Evolutionary conservation across 2,888 invertebrate genomes (phyloP).

Genomic region (Autographa pulchrina): DNA sequence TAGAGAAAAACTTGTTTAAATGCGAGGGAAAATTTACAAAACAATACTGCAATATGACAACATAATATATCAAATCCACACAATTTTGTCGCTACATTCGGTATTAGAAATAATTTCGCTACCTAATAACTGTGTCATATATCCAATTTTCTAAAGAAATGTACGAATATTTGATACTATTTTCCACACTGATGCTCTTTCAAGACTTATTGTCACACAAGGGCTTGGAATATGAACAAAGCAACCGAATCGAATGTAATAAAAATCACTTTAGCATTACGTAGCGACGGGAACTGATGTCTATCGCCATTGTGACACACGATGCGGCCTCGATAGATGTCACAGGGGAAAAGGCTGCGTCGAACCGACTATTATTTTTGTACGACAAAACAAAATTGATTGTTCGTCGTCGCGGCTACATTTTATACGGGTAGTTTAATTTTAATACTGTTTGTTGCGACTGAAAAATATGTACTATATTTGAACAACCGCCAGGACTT

Average conservation of each 20-base stretch:
- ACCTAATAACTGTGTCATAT: constrained; percentile 58
- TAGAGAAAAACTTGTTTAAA: neutral
- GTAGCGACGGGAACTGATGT: constrained; percentile 86
- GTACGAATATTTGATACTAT: constrained; percentile 71
- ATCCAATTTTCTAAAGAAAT: constrained; percentile 64
- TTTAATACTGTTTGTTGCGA: constrained; percentile 55
- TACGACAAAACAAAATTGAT: constrained; percentile 86
- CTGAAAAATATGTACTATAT: constrained; percentile 17
- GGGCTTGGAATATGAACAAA: constrained; percentile 83
- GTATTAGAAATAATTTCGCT: constrained; percentile 56
- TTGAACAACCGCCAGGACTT: constrained; percentile 30
- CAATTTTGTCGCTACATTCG: constrained; percentile 26
- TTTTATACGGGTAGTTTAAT: constrained; percentile 63
- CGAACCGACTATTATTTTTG: constrained; percentile 85
- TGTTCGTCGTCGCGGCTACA: constrained; percentile 66
- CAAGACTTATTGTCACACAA: constrained; percentile 76
- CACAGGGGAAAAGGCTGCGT: constrained; percentile 82
- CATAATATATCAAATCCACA: constrained; percentile 21
- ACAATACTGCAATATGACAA: neutral
- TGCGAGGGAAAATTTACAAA: neutral
- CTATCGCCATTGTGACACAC: constrained; percentile 86
- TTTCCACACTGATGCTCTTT: constrained; percentile 72
- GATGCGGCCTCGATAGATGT: constrained; percentile 84
- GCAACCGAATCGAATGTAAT: constrained; percentile 88
- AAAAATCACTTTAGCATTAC: constrained; percentile 88